phyloP scores from a whole-genome alignment of 2,113 vertebrate species.

The Rynchops niger region DNA sequence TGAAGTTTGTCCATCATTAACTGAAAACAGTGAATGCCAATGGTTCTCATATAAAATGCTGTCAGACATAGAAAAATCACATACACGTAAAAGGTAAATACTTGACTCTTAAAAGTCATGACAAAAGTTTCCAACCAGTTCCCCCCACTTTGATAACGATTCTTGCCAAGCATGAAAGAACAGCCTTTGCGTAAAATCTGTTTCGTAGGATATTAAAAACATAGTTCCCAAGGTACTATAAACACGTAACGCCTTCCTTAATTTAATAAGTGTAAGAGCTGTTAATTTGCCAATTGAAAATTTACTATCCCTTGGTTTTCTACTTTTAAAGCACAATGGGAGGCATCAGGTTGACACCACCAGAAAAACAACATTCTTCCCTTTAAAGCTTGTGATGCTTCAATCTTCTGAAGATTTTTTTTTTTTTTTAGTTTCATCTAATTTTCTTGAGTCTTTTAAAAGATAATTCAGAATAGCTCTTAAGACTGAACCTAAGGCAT shows the following conservation, averaged over 20 bases:
- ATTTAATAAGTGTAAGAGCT: background rate
- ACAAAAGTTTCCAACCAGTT: background rate
- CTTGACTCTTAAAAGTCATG: background rate
- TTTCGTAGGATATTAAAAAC: background rate
- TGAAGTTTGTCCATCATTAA: background rate
- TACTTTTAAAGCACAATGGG: background rate
- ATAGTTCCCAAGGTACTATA: background rate
- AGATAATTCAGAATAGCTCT: background rate
- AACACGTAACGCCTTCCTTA: background rate
- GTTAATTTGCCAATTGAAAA: background rate
- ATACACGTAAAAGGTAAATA: background rate
- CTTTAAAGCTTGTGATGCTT: background rate
- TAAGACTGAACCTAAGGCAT: background rate
- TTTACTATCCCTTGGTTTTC: background rate
- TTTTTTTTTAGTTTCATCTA: background rate
- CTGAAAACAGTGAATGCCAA: background rate
- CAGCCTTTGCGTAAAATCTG: background rate
- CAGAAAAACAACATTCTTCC: background rate
- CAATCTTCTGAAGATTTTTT: background rate
- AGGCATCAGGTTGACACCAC: background rate
- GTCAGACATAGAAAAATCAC: background rate
- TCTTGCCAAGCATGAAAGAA: background rate
- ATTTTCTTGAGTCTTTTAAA: background rate
- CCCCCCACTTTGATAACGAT: background rate
- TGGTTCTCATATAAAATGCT: background rate